These are phyloP conservation scores for Bombus confusus DNA, from an alignment of 1,140 invertebrate genomes.

Conservation along the genomic window DNA sequence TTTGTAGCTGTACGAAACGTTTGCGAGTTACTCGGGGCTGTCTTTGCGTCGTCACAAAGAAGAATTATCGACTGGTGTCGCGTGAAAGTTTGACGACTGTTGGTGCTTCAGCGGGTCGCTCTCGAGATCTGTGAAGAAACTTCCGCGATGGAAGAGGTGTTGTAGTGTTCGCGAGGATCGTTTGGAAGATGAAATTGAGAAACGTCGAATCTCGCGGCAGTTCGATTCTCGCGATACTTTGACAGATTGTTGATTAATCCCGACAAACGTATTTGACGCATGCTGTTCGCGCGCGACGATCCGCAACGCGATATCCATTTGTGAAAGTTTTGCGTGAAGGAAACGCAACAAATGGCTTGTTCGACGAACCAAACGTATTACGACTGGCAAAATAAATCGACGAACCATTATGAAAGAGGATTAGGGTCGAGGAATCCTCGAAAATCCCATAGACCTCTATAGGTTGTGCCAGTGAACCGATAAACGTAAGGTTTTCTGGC, in stretches of 20 bases:
- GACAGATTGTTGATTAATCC: no score
- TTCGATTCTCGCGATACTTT: neutral
- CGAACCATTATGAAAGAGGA: constrained; percentile 17
- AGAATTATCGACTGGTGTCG: neutral
- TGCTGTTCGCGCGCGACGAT: no score
- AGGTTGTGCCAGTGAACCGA: neutral
- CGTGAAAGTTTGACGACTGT: neutral
- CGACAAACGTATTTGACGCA: no score
- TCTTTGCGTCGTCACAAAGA: neutral
- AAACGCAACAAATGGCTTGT: neutral
- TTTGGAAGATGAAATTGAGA: neutral
- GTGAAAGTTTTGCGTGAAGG: neutral
- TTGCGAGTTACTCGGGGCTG: neutral
- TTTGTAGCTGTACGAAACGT: neutral
- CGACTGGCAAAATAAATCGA: neutral
- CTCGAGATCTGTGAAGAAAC: neutral
- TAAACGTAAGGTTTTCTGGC: constrained; percentile 6
- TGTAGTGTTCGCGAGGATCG: no score
- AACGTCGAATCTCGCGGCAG: neutral
- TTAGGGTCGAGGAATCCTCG: neutral
- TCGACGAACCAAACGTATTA: neutral
- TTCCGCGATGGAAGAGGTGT: neutral
- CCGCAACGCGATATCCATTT: neutral
- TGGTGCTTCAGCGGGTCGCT: neutral
- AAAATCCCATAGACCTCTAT: neutral